Percentiles rank a stretch among this genome's conserved stretches.
These are phyloP conservation scores for Diplodus puntazzo DNA, from an alignment of 2,797 vertebrate genomes.

Conservation along the genomic window DNA sequence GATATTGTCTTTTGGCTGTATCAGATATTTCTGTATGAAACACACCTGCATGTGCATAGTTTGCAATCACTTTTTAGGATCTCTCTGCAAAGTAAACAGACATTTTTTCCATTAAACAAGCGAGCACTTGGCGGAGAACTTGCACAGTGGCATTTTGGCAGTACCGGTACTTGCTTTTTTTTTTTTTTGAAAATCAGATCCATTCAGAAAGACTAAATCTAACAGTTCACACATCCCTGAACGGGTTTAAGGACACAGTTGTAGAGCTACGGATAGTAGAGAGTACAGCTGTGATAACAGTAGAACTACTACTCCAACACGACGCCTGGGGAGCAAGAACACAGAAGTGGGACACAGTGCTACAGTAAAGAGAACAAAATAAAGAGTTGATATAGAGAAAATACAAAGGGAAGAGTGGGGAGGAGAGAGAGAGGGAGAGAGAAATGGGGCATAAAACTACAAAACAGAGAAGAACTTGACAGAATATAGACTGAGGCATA, in stretches of 20 bases:
- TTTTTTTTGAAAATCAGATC: background rate
- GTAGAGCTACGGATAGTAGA: slow-evolving; percentile 14
- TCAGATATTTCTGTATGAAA: no score
- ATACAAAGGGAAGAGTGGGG: background rate
- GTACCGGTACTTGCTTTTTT: background rate
- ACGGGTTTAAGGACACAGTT: background rate
- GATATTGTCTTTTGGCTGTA: no score
- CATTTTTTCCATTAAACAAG: background rate
- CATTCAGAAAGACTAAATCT: background rate
- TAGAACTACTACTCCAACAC: slow-evolving; percentile 26
- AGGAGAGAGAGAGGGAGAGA: background rate
- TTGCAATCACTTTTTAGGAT: background rate
- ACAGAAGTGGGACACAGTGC: slow-evolving; percentile 36
- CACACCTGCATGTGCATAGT: background rate
- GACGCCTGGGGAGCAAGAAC: slow-evolving; percentile 24
- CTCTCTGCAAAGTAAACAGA: background rate
- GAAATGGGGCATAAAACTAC: slow-evolving; percentile 9
- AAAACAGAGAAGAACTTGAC: background rate
- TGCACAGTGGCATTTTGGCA: background rate
- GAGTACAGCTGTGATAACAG: slow-evolving; percentile 58
- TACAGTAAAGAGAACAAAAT: slow-evolving; percentile 25
- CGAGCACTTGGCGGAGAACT: no score
- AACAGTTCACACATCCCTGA: background rate
- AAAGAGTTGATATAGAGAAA: slow-evolving; percentile 28
- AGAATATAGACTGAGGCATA: background rate